phyloP scores from a whole-genome alignment of 2,113 vertebrate genomes.

The Piaya cayana region DNA sequence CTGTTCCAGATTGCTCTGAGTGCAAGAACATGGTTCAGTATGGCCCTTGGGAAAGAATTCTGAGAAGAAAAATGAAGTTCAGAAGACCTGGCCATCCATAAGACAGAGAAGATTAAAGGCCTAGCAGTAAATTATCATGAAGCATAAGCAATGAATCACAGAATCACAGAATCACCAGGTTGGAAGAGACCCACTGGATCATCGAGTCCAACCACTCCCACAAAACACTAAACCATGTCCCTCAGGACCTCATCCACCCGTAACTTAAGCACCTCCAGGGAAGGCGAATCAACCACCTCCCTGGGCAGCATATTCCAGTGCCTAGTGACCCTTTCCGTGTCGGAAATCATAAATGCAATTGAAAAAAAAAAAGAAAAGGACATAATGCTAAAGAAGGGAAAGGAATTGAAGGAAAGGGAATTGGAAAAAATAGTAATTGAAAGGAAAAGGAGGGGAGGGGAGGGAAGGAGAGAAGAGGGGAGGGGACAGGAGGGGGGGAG shows the following conservation, averaged over 20 bases:
- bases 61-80: not conserved
- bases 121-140: not conserved
- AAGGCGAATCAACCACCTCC: too few species aligned
- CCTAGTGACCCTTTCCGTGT: too few species aligned
- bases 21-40: not conserved
- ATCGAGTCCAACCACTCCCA: too few species aligned
- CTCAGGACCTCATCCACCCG: too few species aligned
- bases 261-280: too few species aligned
- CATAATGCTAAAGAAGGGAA: not conserved
- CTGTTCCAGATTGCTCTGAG: not conserved
- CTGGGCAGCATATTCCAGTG: too few species aligned
- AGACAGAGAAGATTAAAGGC: not conserved
- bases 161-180: too few species aligned
- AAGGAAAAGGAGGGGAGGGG: too few species aligned
- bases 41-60: not conserved
- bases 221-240: too few species aligned
- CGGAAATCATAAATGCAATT: not conserved
- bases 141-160: not conserved
- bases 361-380: not conserved
- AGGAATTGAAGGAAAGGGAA: too few species aligned
- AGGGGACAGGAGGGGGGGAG: not conserved
- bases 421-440: too few species aligned
- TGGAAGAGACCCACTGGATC: too few species aligned
- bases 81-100: not conserved
- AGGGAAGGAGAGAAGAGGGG: not conserved